A percentile compares a stretch with the other conserved stretches of the same genome.
phyloP scores from a whole-genome alignment of 1,140 invertebrate species.

The Lepidurus apus region DNA sequence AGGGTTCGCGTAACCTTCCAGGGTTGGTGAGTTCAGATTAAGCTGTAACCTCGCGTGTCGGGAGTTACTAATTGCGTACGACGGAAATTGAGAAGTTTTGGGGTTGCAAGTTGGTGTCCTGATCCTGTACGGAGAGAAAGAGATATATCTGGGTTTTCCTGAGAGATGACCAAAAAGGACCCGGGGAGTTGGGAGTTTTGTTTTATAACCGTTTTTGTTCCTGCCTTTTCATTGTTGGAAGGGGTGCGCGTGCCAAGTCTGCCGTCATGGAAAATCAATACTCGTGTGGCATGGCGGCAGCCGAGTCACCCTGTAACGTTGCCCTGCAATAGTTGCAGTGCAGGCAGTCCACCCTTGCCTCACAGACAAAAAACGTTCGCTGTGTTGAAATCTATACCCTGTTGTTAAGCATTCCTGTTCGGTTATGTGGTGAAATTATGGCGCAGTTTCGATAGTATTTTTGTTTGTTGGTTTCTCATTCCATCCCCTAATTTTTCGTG shows the following conservation, averaged over 20 bases:
- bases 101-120: no score
- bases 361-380: neutral
- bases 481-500: neutral
- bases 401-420: neutral
- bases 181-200: neutral
- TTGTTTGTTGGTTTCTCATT: neutral
- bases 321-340: neutral
- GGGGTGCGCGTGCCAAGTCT: slow-evolving; percentile 6
- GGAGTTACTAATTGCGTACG: no score
- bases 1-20: no score
- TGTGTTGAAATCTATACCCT: neutral
- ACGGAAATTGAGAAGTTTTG: no score
- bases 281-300: neutral
- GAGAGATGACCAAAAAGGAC: neutral
- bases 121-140: no score
- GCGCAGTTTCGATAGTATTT: neutral
- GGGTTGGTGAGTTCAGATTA: no score
- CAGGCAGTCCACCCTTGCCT: neutral
- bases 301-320: slow-evolving; percentile 12
- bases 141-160: neutral
- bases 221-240: slow-evolving; percentile 10
- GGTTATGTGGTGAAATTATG: neutral
- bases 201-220: neutral
- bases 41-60: no score
- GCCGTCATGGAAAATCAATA: slow-evolving; percentile 19